These are phyloP conservation scores for Lanius ludovicianus DNA, from an alignment of 2,113 vertebrate species.

Conservation along the genomic window DNA sequence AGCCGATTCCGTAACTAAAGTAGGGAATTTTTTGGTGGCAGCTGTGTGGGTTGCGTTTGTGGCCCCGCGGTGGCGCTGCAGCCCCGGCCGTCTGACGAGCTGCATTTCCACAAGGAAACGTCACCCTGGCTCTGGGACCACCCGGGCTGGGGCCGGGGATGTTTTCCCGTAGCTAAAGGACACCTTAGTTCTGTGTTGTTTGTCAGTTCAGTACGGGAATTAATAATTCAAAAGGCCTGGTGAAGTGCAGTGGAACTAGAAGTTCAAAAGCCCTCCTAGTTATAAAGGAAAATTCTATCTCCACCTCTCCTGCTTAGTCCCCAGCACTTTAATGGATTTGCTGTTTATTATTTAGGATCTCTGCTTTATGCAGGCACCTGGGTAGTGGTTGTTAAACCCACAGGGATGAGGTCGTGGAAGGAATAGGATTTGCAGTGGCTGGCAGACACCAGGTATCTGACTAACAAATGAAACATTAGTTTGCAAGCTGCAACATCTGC, in stretches of 20 bases:
- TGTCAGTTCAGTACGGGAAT: not conserved
- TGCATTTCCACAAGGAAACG: accelerated
- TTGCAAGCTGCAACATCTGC: not conserved
- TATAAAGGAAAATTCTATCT: not conserved
- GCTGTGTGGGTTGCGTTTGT: not conserved
- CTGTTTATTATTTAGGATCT: not conserved
- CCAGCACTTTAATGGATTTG: not conserved
- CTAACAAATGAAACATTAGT: not conserved
- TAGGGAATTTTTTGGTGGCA: accelerated
- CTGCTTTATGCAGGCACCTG: not conserved
- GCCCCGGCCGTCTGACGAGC: not conserved
- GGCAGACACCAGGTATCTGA: not conserved
- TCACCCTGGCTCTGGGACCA: not conserved
- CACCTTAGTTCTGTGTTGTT: not conserved
- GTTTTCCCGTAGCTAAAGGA: not conserved
- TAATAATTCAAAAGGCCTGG: not conserved
- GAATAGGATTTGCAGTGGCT: not conserved
- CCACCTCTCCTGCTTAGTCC: not conserved
- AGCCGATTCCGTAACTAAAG: accelerated
- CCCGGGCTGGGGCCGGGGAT: not conserved
- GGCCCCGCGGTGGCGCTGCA: constrained; percentile 20
- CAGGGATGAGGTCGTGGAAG: not conserved
- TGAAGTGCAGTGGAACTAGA: not conserved
- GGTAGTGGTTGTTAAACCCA: not conserved
- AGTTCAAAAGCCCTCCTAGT: not conserved